Percentiles rank a stretch among this genome's conserved stretches.
Conservation (phyloP, 2,797 vertebrate genomes). For the Hipposideros larvatus region DNA sequence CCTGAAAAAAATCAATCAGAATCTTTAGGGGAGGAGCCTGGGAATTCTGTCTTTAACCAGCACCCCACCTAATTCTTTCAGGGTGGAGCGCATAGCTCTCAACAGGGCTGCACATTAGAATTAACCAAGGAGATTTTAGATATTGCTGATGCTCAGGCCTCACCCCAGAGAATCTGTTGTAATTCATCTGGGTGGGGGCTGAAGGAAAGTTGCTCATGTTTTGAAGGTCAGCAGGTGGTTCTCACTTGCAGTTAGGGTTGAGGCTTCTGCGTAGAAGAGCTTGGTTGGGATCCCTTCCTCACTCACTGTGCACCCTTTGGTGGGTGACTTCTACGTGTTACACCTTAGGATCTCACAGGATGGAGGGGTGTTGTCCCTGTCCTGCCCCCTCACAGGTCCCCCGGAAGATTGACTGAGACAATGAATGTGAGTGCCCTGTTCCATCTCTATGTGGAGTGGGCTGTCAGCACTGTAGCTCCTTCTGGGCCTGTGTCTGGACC, state of each 20-base stretch:
- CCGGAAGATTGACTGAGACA: not conserved
- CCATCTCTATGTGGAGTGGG: not conserved
- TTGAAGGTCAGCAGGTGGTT: not conserved
- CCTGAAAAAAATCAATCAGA: not conserved
- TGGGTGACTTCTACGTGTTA: not conserved
- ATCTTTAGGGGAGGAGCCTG: not conserved
- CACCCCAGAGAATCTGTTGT: not conserved
- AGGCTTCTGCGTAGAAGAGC: not conserved
- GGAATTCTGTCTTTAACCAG: not conserved
- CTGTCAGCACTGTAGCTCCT: rapidly evolving
- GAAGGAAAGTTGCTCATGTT: rapidly evolving
- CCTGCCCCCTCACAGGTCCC: rapidly evolving
- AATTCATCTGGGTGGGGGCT: too few species aligned
- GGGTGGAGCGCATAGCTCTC: not conserved
- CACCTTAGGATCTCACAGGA: too few species aligned
- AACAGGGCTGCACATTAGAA: not conserved
- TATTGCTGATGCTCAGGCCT: not conserved
- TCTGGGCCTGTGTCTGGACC: not conserved
- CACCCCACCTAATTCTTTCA: not conserved
- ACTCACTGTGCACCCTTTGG: rapidly evolving
- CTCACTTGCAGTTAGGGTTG: rapidly evolving
- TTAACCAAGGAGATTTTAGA: not conserved
- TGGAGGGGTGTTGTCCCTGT: not conserved
- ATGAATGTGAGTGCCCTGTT: not conserved
- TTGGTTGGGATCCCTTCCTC: not conserved